These are phyloP conservation scores for Andricus curvator DNA, from an alignment of 2,888 invertebrate genomes.

Conservation along the genomic window DNA sequence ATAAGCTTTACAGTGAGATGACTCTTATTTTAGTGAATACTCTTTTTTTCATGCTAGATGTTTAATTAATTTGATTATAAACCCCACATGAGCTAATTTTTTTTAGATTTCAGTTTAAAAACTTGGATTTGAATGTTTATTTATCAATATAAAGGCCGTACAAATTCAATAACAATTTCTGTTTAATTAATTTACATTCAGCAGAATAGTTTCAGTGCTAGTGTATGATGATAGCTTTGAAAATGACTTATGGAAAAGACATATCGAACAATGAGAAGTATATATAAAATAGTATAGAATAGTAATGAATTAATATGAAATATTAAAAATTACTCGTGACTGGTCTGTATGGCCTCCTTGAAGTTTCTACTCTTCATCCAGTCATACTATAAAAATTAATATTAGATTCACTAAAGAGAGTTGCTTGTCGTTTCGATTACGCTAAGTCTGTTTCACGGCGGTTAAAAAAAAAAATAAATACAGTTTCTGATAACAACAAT, in stretches of 20 bases:
- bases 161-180: conserved; percentile 23
- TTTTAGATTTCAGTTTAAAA: not conserved
- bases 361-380: conserved; percentile 98
- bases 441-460: conserved; percentile 16
- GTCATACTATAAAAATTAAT: conserved; percentile 87
- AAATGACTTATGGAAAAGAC: conserved; percentile 70
- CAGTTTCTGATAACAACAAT: conserved; percentile 34
- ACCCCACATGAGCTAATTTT: not conserved
- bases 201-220: conserved; percentile 69
- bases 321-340: conserved; percentile 85
- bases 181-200: conserved; percentile 45
- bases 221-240: conserved; percentile 68
- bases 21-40: not conserved
- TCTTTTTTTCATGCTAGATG: not conserved
- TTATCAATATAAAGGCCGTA: conserved; percentile 12
- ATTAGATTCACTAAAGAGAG: conserved; percentile 68
- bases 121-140: not conserved
- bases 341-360: conserved; percentile 94
- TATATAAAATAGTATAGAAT: conserved; percentile 71
- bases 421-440: conserved; percentile 50
- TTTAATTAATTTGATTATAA: not conserved
- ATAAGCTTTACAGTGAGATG: conserved; percentile 13
- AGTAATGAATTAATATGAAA: conserved; percentile 64
- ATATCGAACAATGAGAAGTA: conserved; percentile 71
- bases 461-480: conserved; percentile 45